Base-by-base conservation (phyloP, 2,797 vertebrate genomes). In the Aratinga solstitialis region DNA sequence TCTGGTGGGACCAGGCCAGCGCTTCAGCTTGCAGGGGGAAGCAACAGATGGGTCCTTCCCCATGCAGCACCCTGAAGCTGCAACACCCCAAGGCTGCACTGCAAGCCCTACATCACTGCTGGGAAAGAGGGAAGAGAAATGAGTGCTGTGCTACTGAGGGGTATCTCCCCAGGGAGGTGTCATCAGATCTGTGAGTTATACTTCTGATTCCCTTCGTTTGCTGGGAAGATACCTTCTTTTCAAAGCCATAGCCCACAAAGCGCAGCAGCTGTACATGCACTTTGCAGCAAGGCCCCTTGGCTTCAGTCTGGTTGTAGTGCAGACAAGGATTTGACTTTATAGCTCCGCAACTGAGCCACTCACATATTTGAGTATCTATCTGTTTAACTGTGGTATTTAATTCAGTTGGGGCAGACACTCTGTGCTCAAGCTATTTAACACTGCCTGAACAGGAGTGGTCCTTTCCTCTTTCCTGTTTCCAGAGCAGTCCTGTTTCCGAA, bases 11-110 rank as follows among this genome's bases (percentile, higher is more conserved):
- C 54, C 27, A 82, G 42, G 20, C 24, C 14, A 17, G 42, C 1
- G 1, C 36, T 42, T 58, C 69, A 24, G 11, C 63, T 89, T 0
- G 0, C 20, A 12, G 0, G 0, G 62, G 19, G 36, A 69, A 82
- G 54, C 10, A 59, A 23, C n/a, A 34, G 22, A 58, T 7, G 56
- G 14, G 56, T 58, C n/a, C 30, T 34, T 58, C 56, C 22, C 22
- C n/a, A 16, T 56, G 69, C 67, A 90, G 67, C 40, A 40, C 40
- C 40, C 40, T 40, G 40, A 40, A 40, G 40, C 40, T 40, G 40
- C 50, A 62, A 63, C n/a, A 34, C 26, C 13, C 13, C 22, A 21
- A 13, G 29, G 36, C 71, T 74, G 67, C 66, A 66, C 5, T 1
- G 34, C 29, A 43, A 92, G 58, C 50, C 53, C 63, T 30, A 8